Percentiles rank a stretch among this genome's conserved stretches.
These are phyloP conservation scores for Pantherophis vulpinus DNA, from an alignment of 2,797 vertebrate species.

Conservation along the genomic window DNA sequence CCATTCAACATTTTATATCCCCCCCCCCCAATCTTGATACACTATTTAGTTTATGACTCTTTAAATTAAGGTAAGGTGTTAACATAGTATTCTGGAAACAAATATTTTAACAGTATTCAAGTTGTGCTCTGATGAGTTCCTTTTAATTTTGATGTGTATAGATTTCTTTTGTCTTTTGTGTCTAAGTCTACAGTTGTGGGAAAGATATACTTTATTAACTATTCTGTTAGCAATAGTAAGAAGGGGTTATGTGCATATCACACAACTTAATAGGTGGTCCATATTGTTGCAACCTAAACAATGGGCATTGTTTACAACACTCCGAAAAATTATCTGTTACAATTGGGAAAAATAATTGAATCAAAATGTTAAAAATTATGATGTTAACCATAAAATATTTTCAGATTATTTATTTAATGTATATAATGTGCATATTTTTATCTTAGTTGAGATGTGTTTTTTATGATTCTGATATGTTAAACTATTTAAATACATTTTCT, in stretches of 20 bases:
- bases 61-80: not conserved
- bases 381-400: slow-evolving; percentile 40
- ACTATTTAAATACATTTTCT: slow-evolving; percentile 66
- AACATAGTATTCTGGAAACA: slow-evolving; percentile 29
- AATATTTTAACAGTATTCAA: slow-evolving; percentile 50
- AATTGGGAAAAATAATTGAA: slow-evolving; percentile 43
- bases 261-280: not conserved
- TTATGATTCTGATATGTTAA: slow-evolving; percentile 69
- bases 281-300: not conserved
- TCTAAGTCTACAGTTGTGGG: slow-evolving; percentile 43
- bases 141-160: slow-evolving; percentile 47
- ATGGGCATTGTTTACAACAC: slow-evolving; percentile 10
- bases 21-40: not conserved
- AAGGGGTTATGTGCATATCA: slow-evolving; percentile 36
- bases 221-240: slow-evolving; percentile 58
- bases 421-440: slow-evolving; percentile 75
- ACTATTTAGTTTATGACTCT: not conserved
- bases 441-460: slow-evolving; percentile 70
- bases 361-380: slow-evolving; percentile 51
- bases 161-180: slow-evolving; percentile 17
- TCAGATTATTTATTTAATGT: slow-evolving; percentile 67
- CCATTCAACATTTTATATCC: not conserved
- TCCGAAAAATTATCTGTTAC: slow-evolving; percentile 2
- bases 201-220: slow-evolving; percentile 44
- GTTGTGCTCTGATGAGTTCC: slow-evolving; percentile 39